Evolutionary conservation across 2,797 vertebrate genomes (phyloP).

Genomic region (Pipistrellus pipistrellus): DNA sequence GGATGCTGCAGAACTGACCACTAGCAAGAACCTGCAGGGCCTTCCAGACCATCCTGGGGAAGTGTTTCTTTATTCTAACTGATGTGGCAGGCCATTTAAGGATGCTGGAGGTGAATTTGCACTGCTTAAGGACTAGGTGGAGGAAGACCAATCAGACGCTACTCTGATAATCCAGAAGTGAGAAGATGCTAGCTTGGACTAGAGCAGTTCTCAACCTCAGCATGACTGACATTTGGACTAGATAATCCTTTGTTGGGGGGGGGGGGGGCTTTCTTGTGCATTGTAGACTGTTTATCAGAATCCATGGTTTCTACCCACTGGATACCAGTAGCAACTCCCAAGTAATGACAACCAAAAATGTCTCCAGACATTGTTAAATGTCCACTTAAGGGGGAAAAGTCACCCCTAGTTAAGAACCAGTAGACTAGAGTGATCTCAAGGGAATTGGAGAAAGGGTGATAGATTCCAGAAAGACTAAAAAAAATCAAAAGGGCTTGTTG

Average conservation of each 20-base stretch:
- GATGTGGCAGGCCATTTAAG: background rate
- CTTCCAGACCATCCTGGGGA: background rate
- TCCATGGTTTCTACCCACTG: background rate
- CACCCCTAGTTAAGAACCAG: background rate
- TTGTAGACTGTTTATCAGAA: background rate
- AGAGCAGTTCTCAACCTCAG: background rate
- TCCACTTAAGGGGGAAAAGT: background rate
- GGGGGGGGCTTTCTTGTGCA: background rate
- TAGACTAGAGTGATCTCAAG: background rate
- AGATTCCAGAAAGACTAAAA: background rate
- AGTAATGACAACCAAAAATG: background rate
- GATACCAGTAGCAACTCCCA: background rate
- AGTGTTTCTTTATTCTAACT: background rate
- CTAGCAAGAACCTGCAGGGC: background rate
- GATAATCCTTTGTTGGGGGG: background rate
- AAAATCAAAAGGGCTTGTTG: background rate
- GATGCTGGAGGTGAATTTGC: background rate
- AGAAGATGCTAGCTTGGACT: background rate
- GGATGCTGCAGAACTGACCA: background rate
- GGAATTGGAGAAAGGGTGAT: background rate
- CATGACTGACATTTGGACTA: background rate
- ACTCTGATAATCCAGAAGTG: background rate
- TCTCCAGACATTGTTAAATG: background rate
- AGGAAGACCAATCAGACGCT: background rate
- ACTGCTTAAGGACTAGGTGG: background rate